Percentiles rank a stretch among this genome's conserved stretches.
Conservation (phyloP, 1,140 invertebrate species). For the Diorhabda elongata region DNA sequence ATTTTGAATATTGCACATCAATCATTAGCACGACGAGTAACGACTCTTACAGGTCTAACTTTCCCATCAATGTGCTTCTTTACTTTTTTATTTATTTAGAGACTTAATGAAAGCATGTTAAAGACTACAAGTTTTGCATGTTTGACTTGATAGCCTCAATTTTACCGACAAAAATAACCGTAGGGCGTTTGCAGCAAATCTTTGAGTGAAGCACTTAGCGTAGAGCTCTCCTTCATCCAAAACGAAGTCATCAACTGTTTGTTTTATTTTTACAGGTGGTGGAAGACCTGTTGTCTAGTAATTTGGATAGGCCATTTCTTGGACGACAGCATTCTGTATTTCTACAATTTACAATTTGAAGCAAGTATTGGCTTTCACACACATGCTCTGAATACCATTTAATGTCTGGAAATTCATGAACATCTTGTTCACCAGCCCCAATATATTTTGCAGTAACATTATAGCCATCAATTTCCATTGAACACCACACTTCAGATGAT, state of each 20-base stretch:
- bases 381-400: too few species aligned
- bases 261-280: conserved; percentile 12
- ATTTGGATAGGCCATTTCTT: conserved; percentile 17
- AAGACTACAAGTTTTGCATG: background rate
- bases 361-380: conserved; percentile 18
- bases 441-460: conserved; percentile 16
- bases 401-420: too few species aligned
- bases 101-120: background rate
- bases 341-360: conserved; percentile 22
- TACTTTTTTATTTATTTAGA: too few species aligned
- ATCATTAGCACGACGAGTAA: too few species aligned
- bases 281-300: conserved; percentile 1
- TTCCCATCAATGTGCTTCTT: too few species aligned
- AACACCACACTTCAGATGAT: too few species aligned
- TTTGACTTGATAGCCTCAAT: background rate
- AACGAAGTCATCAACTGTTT: conserved; percentile 22
- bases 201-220: background rate
- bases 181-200: too few species aligned
- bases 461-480: conserved; percentile 8
- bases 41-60: too few species aligned
- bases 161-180: background rate
- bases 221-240: conserved; percentile 15
- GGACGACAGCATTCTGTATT: conserved; percentile 17
- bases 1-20: too few species aligned
- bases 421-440: background rate